phyloP scores from a whole-genome alignment of 1,140 invertebrate species.

The Lucilia cuprina region DNA sequence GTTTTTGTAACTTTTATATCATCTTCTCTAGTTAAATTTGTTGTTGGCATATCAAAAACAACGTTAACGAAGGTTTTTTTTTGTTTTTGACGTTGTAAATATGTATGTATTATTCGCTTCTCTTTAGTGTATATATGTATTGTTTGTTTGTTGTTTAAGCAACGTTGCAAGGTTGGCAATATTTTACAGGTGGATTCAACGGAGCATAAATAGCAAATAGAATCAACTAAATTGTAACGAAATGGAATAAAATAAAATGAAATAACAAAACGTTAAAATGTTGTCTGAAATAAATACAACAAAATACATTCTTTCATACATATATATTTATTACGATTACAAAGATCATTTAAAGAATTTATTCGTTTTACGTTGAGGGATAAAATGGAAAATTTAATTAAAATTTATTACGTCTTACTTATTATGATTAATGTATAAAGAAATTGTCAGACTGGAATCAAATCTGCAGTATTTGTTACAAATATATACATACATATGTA shows the following conservation, averaged over 20 bases:
- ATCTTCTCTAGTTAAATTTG: no score
- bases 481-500: no score
- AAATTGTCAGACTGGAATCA: no score
- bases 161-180: background rate
- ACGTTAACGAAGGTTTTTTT: background rate
- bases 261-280: background rate
- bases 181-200: constrained; percentile 2
- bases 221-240: background rate
- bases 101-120: background rate
- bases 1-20: no score
- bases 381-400: no score
- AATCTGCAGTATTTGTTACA: no score
- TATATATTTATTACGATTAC: background rate
- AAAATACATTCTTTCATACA: no score
- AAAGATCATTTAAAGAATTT: background rate
- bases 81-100: background rate
- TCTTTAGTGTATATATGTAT: background rate
- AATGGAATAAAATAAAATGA: background rate
- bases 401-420: no score
- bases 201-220: constrained; percentile 4
- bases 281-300: background rate
- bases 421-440: no score
- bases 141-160: background rate
- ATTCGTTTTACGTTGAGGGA: no score
- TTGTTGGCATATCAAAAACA: no score